Base-by-base conservation (phyloP, 2,888 invertebrate genomes). In the Fissipunctia ypsillon region DNA sequence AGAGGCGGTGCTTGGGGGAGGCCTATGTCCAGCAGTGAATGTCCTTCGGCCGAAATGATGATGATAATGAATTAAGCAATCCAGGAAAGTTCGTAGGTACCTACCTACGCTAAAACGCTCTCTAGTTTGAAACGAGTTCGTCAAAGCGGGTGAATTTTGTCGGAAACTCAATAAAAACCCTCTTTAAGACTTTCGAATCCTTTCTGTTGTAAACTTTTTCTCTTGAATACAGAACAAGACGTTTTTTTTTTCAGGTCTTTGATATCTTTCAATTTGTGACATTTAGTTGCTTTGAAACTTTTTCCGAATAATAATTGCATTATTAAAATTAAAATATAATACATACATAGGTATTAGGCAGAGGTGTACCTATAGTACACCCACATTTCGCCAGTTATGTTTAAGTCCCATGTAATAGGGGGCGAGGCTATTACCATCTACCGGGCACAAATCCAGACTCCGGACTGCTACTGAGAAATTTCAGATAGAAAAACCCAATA, bases 101-200 rank as follows among this genome's bases (percentile, higher is more conserved):
- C 2, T 48, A 31, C 72, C 69, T 28, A 74, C 50, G n/a, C n/a
- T n/a, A n/a, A n/a, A n/a, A n/a, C n/a, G n/a, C 65, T 43, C 35
- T 54, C 25, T 63, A 48, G 25, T 56, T 61, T n/a, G 56, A 64
- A 67, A 73, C 28, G 69, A 67, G 35, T 63, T 63, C 35, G 28
- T 71, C 57, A 64, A 76, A 85, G 48, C 28, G 45, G 57, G 41
- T 63, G 52, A 81, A 73, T 81, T 78, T 76, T 25, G n/a, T 57
- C 50, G 71, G 56, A 78, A 80, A 78, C 73, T 81, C 59, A 83
- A 85, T 84, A 78, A 84, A 57, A 74, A 54, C 75, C 50, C 48
- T 76, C 50, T 54, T 50, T 22, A 59, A 48, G n/a, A 76, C 78
- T 79, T 78, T 54, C 38, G 22, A 76, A 80, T 77, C 78, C 73